A percentile compares a stretch with the other conserved stretches of the same genome.
phyloP scores from a whole-genome alignment of 2,113 vertebrate genomes.

The Apeltes quadracus region DNA sequence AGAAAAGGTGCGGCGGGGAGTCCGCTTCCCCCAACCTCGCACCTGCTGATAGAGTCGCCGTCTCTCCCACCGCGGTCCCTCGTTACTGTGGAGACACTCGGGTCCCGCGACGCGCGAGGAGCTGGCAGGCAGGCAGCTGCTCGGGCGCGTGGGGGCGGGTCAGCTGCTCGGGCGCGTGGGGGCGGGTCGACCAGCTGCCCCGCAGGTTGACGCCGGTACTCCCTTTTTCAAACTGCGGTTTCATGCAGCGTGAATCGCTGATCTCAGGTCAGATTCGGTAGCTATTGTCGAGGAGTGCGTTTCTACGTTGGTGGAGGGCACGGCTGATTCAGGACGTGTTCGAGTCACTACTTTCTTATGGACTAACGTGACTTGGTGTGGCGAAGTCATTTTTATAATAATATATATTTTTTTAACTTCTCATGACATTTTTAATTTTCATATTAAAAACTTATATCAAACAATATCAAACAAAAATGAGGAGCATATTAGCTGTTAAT shows the following conservation, averaged over 20 bases:
- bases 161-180: neutral
- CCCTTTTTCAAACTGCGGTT: conserved; percentile 5
- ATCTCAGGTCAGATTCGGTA: conserved; percentile 23
- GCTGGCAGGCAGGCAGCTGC: neutral
- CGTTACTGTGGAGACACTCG: conserved; percentile 7
- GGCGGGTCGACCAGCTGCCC: too few relatives aligned
- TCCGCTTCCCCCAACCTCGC: neutral
- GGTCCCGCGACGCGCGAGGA: conserved; percentile 7
- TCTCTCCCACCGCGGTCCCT: neutral
- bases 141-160: too few relatives aligned
- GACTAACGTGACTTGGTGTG: too few relatives aligned
- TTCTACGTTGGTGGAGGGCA: neutral
- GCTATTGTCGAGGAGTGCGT: neutral
- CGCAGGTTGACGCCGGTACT: neutral
- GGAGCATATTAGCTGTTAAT: too few relatives aligned
- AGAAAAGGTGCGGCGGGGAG: neutral
- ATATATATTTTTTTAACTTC: too few relatives aligned
- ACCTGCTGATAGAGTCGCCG: neutral
- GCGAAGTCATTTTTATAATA: too few relatives aligned
- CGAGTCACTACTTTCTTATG: neutral
- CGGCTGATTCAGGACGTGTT: conserved; percentile 3
- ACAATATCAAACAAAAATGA: too few relatives aligned
- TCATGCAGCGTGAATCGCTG: too few relatives aligned
- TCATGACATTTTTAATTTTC: too few relatives aligned
- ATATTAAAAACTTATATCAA: too few relatives aligned